phyloP scores from a whole-genome alignment of 2,113 vertebrate genomes.

The Aegithalos caudatus region DNA sequence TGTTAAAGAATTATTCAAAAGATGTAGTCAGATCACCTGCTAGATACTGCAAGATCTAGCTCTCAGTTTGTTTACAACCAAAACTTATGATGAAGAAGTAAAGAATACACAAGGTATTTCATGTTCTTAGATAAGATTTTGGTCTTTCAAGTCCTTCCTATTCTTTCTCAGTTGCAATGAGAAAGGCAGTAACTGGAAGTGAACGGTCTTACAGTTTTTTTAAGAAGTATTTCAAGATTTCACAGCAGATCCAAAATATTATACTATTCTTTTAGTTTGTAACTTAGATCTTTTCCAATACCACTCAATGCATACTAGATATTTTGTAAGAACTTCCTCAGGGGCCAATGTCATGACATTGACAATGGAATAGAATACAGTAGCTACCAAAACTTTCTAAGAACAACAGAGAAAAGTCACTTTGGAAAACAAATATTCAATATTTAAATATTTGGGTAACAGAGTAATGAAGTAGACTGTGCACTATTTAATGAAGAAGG shows the following conservation, averaged over 20 bases:
- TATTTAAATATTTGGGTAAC: neutral
- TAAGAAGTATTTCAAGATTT: neutral
- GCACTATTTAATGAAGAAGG: neutral
- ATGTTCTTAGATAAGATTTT: neutral
- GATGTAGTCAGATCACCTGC: neutral
- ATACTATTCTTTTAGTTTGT: neutral
- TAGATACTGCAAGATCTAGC: neutral
- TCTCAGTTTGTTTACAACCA: neutral
- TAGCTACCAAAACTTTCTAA: neutral
- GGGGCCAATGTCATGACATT: rapidly evolving
- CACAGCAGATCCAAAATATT: neutral
- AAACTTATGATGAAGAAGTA: neutral
- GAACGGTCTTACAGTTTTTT: neutral
- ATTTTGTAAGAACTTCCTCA: neutral
- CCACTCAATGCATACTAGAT: neutral
- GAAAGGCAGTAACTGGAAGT: neutral
- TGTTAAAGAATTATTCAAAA: neutral
- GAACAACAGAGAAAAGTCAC: neutral
- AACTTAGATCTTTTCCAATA: neutral
- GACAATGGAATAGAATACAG: neutral
- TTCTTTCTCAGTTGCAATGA: neutral
- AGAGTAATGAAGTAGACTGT: neutral
- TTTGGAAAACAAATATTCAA: neutral
- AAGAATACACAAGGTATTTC: neutral
- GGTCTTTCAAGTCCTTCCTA: neutral